Percentiles rank a stretch among this genome's conserved stretches.
Conservation (phyloP, 2,888 invertebrate species). For the Lochmaea capreae region DNA sequence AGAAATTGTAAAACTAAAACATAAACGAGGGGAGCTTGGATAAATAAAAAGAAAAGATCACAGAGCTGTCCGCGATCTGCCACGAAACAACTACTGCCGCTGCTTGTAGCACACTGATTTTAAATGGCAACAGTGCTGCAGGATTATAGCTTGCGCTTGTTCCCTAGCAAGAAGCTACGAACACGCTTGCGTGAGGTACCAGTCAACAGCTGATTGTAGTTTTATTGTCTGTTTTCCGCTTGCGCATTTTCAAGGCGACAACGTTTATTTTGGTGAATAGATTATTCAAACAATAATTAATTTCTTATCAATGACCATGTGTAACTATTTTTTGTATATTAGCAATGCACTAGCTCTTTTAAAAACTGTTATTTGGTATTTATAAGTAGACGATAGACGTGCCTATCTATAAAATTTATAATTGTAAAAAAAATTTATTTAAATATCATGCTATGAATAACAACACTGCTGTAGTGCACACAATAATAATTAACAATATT, state of each 20-base stretch:
- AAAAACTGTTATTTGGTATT: no score
- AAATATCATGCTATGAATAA: no score
- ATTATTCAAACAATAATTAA: constrained; percentile 17
- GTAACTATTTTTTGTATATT: not conserved
- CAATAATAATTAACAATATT: no score
- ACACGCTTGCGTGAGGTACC: constrained; percentile 50
- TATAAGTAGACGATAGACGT: no score
- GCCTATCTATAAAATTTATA: no score
- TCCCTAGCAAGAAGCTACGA: constrained; percentile 25
- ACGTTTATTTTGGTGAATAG: constrained; percentile 19
- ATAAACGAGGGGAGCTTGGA: constrained; percentile 44
- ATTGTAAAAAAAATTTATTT: no score
- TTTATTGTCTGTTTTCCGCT: constrained; percentile 18
- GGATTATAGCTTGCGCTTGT: constrained; percentile 26
- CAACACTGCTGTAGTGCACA: no score
- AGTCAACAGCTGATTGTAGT: constrained; percentile 59
- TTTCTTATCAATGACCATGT: not conserved
- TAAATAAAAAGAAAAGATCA: constrained; percentile 56
- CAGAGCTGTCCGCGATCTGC: constrained; percentile 47
- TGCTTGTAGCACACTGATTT: constrained; percentile 57
- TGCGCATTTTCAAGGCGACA: constrained; percentile 19
- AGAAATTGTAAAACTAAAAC: constrained; percentile 44
- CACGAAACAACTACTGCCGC: constrained; percentile 52
- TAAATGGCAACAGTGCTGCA: constrained; percentile 42
- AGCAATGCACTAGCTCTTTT: not conserved